A percentile compares a stretch with the other conserved stretches of the same genome.
phyloP scores from a whole-genome alignment of 1,140 invertebrate genomes.

The Diachasmimorpha longicaudata region DNA sequence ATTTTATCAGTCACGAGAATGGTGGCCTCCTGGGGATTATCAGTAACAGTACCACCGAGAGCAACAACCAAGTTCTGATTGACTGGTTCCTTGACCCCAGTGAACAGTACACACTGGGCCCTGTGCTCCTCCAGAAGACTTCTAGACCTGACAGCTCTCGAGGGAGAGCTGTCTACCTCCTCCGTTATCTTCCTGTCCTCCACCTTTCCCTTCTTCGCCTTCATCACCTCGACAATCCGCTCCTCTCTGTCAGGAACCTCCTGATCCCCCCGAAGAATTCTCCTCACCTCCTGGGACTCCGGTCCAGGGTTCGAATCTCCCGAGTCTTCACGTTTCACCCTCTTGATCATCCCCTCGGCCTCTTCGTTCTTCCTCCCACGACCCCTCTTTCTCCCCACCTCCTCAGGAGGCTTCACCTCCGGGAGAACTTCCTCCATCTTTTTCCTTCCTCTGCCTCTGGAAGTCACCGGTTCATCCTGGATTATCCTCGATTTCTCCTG shows the following conservation, averaged over 20 bases:
- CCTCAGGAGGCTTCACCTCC: background rate
- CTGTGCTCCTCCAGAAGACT: background rate
- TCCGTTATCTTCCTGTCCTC: background rate
- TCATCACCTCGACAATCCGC: background rate
- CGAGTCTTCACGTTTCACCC: background rate
- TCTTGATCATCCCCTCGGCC: background rate
- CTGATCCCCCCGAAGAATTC: background rate
- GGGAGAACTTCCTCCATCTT: background rate
- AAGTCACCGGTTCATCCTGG: background rate
- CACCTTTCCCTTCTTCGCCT: background rate
- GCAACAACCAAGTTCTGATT: conserved; percentile 29
- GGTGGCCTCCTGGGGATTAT: conserved; percentile 48
- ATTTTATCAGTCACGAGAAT: conserved; percentile 64
- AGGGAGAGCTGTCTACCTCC: background rate
- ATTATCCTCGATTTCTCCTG: background rate
- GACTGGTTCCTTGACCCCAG: conserved; percentile 36
- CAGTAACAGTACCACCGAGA: conserved; percentile 53
- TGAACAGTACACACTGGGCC: conserved; percentile 42
- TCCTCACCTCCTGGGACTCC: background rate
- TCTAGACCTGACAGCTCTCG: background rate
- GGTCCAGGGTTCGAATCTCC: background rate
- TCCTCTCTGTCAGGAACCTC: background rate
- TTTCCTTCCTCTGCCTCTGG: background rate
- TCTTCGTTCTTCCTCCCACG: background rate
- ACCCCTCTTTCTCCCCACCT: background rate